phyloP scores from a whole-genome alignment of 2,113 vertebrate genomes.

The Brevimyrus niger region DNA sequence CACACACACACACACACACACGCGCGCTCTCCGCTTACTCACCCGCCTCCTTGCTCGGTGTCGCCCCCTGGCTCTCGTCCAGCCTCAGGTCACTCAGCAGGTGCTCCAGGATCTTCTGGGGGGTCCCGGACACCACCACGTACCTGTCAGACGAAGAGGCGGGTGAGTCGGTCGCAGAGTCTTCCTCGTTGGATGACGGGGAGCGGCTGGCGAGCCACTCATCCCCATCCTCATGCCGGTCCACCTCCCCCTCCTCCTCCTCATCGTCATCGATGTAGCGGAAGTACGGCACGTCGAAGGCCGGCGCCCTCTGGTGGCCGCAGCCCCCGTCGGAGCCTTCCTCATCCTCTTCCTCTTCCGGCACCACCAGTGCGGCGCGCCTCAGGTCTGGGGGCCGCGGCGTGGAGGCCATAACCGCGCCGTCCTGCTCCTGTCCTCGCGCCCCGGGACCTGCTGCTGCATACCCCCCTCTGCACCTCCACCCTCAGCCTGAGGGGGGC shows the following conservation, averaged over 20 bases:
- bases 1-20: background rate
- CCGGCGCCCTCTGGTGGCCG: slow-evolving; percentile 47
- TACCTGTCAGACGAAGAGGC: slow-evolving; percentile 83
- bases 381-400: slow-evolving; percentile 56
- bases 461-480: slow-evolving; percentile 30
- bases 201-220: slow-evolving; percentile 58
- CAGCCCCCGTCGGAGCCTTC: slow-evolving; percentile 20
- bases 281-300: slow-evolving; percentile 89
- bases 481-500: slow-evolving; percentile 46
- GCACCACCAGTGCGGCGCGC: slow-evolving; percentile 57
- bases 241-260: slow-evolving; percentile 29
- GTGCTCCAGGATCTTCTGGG: slow-evolving; percentile 95
- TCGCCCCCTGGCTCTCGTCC: slow-evolving; percentile 76
- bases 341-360: slow-evolving; percentile 47
- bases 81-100: slow-evolving; percentile 86
- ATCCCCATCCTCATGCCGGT: slow-evolving; percentile 17
- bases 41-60: slow-evolving; percentile 86
- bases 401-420: slow-evolving; percentile 64
- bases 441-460: slow-evolving; percentile 18
- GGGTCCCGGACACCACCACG: slow-evolving; percentile 91
- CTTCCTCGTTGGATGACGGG: slow-evolving; percentile 66
- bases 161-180: slow-evolving; percentile 62
- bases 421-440: slow-evolving; percentile 46
- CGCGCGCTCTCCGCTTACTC: slow-evolving; percentile 35
- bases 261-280: slow-evolving; percentile 88